Conservation (phyloP, 2,113 vertebrate species). For the Dasyornis broadbenti region DNA sequence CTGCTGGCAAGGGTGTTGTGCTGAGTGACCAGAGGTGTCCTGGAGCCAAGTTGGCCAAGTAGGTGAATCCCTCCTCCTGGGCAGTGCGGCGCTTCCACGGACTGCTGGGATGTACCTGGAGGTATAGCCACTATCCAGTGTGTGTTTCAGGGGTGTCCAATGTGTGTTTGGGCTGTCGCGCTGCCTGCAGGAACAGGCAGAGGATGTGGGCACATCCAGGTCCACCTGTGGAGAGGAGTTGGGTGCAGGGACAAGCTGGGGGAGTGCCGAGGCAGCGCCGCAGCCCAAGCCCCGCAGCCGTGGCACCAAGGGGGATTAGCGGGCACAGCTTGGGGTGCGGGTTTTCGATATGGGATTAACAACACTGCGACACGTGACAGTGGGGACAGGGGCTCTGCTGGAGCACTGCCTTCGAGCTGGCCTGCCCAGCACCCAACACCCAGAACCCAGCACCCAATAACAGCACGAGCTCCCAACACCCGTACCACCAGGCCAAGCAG, state of each 20-base stretch:
- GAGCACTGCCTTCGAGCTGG: not conserved
- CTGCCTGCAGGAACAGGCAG: not conserved
- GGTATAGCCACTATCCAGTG: fast-evolving
- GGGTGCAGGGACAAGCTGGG: not conserved
- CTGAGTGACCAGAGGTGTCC: not conserved
- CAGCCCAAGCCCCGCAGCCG: not conserved
- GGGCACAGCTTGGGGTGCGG: not conserved
- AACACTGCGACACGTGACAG: not conserved
- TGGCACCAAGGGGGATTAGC: not conserved
- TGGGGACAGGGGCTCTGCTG: not conserved
- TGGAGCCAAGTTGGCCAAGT: not conserved
- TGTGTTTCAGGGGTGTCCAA: fast-evolving
- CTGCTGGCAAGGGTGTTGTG: not conserved
- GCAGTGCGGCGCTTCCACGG: fast-evolving
- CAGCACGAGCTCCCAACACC: not conserved
- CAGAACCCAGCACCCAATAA: not conserved
- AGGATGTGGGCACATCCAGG: fast-evolving
- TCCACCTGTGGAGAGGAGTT: not conserved
- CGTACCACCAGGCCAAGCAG: not conserved
- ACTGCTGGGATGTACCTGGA: not conserved
- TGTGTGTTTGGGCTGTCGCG: no score
- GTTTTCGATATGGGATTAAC: not conserved
- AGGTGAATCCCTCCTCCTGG: not conserved
- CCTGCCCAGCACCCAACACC: not conserved
- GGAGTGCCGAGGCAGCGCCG: fast-evolving